phyloP scores from a whole-genome alignment of 2,113 vertebrate species.

The Corapipo altera region DNA sequence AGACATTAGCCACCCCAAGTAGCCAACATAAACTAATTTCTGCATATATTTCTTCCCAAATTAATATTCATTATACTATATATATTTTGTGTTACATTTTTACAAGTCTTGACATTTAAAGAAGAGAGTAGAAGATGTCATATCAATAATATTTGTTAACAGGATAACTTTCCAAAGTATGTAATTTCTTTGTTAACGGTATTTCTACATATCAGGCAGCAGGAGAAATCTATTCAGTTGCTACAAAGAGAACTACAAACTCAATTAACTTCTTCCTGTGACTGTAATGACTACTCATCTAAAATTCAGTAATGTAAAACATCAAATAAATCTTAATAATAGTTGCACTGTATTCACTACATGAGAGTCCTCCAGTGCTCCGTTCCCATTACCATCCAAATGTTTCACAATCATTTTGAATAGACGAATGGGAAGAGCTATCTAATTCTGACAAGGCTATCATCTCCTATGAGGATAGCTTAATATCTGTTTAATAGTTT shows the following conservation, averaged over 20 bases:
- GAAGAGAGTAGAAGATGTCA: background rate
- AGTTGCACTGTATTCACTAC: background rate
- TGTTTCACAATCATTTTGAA: background rate
- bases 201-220: background rate
- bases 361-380: background rate
- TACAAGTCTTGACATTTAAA: background rate
- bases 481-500: background rate
- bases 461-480: background rate
- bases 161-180: background rate
- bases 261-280: background rate
- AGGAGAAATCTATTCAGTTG: background rate
- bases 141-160: background rate
- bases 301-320: background rate
- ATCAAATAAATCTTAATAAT: slow-evolving; percentile 35
- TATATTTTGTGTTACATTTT: background rate
- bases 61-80: background rate
- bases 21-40: background rate
- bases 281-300: background rate
- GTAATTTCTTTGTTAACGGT: background rate
- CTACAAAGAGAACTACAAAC: background rate
- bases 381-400: background rate
- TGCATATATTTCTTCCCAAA: background rate
- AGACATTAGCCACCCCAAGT: background rate
- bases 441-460: background rate
- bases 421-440: background rate